Conservation (phyloP, 2,888 invertebrate genomes). For the Poecilobothrus nobilitatus region DNA sequence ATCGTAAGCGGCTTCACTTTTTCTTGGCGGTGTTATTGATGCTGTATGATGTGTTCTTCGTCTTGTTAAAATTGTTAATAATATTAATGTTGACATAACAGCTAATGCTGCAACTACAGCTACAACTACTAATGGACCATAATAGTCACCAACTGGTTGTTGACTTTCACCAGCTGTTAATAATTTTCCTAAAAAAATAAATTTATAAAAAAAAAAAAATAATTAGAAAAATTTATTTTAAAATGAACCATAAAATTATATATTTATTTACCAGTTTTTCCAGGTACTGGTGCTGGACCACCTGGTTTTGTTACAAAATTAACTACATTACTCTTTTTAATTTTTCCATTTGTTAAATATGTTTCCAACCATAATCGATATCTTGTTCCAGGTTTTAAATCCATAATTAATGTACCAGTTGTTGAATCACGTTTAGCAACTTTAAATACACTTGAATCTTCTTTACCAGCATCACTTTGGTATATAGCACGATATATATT, state of each 20-base stretch:
- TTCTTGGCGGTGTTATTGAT: slow-evolving; percentile 71
- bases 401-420: slow-evolving; percentile 56
- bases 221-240: slow-evolving; percentile 23
- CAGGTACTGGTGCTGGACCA: slow-evolving; percentile 44
- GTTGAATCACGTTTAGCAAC: slow-evolving; percentile 64
- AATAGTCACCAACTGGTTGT: slow-evolving; percentile 60
- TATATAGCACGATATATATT: slow-evolving; percentile 81
- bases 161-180: slow-evolving; percentile 40
- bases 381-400: slow-evolving; percentile 66
- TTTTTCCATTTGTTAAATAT: slow-evolving; percentile 81
- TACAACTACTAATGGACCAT: slow-evolving; percentile 78
- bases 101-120: slow-evolving; percentile 80
- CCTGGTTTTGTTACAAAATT: slow-evolving; percentile 79
- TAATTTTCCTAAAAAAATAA: slow-evolving; percentile 45
- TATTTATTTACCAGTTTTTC: slow-evolving; percentile 40
- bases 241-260: not conserved
- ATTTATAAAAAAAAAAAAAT: not conserved
- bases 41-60: slow-evolving; percentile 62
- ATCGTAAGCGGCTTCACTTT: slow-evolving; percentile 82
- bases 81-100: slow-evolving; percentile 68
- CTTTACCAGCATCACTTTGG: slow-evolving; percentile 64
- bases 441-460: slow-evolving; percentile 65
- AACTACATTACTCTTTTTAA: slow-evolving; percentile 81
- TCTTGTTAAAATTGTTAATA: slow-evolving; percentile 70
- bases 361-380: slow-evolving; percentile 84